phyloP scores from a whole-genome alignment of 1,140 invertebrate species.

The Trachelipus rathkii region DNA sequence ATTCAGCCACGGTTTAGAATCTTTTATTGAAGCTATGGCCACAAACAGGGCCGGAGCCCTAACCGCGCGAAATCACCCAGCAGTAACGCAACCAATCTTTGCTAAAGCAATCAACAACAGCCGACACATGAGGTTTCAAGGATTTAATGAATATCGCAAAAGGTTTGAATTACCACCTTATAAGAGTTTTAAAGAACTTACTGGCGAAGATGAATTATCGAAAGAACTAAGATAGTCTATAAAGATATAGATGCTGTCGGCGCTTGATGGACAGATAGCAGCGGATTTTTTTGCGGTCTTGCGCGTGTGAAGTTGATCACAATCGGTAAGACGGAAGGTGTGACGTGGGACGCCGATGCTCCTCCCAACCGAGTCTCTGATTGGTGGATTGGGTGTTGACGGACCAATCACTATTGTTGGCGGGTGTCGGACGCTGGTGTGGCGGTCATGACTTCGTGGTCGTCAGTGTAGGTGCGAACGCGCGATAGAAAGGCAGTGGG shows the following conservation, averaged over 20 bases:
- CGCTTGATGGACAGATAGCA: conserved; percentile 30
- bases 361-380: conserved; percentile 32
- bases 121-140: conserved; percentile 50
- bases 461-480: conserved; percentile 44
- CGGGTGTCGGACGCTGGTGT: conserved; percentile 43
- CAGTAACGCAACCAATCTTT: conserved; percentile 48
- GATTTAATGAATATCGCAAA: conserved; percentile 52
- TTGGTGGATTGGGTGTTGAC: conserved; percentile 43
- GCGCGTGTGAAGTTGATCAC: conserved; percentile 44
- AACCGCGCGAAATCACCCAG: conserved; percentile 51
- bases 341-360: conserved; percentile 42
- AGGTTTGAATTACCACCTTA: conserved; percentile 49
- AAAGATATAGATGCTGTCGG: conserved; percentile 50
- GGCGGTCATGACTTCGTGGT: conserved; percentile 43
- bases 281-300: conserved; percentile 42
- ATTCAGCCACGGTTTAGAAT: conserved; percentile 50
- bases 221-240: conserved; percentile 51
- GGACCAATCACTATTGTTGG: conserved; percentile 45
- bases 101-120: conserved; percentile 48
- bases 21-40: conserved; percentile 51
- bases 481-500: conserved; percentile 41
- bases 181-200: conserved; percentile 51
- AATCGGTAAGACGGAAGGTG: conserved; percentile 43
- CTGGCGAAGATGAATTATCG: conserved; percentile 51
- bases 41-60: conserved; percentile 51